Evolutionary conservation across 2,888 invertebrate genomes (phyloP).

Genomic region (Aporophyla nigra): DNA sequence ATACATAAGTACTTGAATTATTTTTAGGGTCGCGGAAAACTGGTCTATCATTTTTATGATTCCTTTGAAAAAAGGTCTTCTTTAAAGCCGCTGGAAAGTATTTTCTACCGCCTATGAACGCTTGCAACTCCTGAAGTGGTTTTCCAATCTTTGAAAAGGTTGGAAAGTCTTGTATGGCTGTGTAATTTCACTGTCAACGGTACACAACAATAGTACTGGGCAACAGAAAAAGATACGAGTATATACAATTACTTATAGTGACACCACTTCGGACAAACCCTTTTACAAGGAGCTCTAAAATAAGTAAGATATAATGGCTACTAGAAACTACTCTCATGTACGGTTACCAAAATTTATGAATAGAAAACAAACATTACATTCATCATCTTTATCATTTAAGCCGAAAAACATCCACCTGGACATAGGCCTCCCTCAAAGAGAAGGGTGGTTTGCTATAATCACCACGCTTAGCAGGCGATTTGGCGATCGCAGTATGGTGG

Average conservation of each 20-base stretch:
- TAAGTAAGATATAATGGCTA: conserved; percentile 1
- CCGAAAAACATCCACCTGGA: no score
- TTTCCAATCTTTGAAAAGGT: background rate
- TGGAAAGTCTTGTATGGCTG: background rate
- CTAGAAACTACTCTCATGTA: conserved; percentile 1
- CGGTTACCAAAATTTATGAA: no score
- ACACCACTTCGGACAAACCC: background rate
- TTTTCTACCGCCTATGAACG: background rate
- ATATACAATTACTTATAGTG: background rate
- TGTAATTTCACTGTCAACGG: background rate
- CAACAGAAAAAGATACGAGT: conserved; percentile 3
- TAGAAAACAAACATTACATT: no score
- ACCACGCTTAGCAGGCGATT: no score
- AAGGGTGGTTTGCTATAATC: no score
- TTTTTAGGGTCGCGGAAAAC: background rate
- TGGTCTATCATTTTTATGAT: background rate
- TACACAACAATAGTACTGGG: conserved; percentile 12
- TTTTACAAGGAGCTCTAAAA: conserved; percentile 16
- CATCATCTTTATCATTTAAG: no score
- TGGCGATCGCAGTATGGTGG: no score
- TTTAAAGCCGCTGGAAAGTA: background rate
- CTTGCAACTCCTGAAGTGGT: background rate
- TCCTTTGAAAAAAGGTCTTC: background rate
- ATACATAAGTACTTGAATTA: conserved; percentile 9
- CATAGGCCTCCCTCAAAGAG: no score